phyloP scores from a whole-genome alignment of 1,140 invertebrate species.

The Argopecten irradians region DNA sequence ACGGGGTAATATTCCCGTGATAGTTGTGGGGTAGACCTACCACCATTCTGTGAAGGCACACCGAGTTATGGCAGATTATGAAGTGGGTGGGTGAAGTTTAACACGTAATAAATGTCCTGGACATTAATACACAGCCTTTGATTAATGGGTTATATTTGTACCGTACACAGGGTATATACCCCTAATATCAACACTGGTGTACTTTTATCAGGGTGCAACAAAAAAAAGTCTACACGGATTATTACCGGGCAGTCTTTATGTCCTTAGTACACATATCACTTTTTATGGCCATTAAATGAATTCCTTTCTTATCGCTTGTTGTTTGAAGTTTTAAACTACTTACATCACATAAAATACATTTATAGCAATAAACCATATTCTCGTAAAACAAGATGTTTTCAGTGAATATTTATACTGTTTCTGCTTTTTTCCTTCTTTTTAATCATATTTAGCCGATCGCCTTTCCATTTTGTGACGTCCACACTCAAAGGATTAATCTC shows the following conservation, averaged over 20 bases:
- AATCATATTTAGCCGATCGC: too few relatives aligned
- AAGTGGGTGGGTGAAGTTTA: constrained; percentile 7
- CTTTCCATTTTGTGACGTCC: too few relatives aligned
- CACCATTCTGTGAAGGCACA: background rate
- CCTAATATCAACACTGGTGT: background rate
- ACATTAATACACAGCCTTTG: background rate
- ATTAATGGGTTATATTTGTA: background rate
- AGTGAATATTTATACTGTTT: too few relatives aligned
- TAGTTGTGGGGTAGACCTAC: background rate
- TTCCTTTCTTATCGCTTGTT: too few relatives aligned
- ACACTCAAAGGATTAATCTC: too few relatives aligned
- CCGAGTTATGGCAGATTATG: background rate
- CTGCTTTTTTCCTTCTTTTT: too few relatives aligned
- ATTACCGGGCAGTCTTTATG: background rate
- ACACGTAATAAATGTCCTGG: constrained; percentile 4
- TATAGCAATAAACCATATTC: too few relatives aligned
- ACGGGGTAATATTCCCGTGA: background rate
- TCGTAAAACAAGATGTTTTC: too few relatives aligned
- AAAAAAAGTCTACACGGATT: background rate
- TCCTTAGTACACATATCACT: background rate
- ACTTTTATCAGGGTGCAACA: background rate
- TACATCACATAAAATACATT: too few relatives aligned
- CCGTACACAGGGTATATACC: background rate
- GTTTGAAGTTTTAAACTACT: too few relatives aligned
- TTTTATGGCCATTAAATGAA: too few relatives aligned